Conservation (phyloP, 2,888 invertebrate species). For the Sminthurinus aureus region DNA sequence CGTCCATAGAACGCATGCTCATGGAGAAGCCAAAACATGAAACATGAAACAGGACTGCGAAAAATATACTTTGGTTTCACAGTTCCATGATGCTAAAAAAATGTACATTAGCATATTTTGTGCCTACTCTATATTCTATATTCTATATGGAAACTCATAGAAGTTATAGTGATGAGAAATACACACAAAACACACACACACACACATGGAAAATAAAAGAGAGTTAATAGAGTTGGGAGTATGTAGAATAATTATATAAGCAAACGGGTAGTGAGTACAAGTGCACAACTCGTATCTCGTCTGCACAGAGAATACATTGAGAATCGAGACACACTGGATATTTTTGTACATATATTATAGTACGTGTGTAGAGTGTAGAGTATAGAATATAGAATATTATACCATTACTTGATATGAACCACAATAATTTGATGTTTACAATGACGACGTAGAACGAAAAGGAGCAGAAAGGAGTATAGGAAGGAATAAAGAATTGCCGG, state of each 20-base stretch:
- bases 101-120: constrained; percentile 11
- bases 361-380: no score
- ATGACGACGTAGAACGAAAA: not conserved
- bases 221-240: not conserved
- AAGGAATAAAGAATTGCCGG: not conserved
- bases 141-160: not conserved
- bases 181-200: not conserved
- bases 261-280: not conserved
- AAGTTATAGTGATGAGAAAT: not conserved
- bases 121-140: not conserved
- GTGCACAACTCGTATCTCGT: no score
- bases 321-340: not conserved
- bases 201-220: not conserved
- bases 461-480: not conserved
- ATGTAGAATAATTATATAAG: not conserved
- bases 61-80: not conserved
- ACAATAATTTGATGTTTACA: not conserved
- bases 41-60: not conserved
- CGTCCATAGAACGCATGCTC: constrained; percentile 1
- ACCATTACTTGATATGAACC: not conserved
- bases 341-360: no score
- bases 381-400: no score
- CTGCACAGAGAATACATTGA: no score
- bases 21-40: not conserved
- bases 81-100: constrained; percentile 9